Conservation (phyloP, 2,113 vertebrate species). For the Hypocryptadius cinnamomeus region DNA sequence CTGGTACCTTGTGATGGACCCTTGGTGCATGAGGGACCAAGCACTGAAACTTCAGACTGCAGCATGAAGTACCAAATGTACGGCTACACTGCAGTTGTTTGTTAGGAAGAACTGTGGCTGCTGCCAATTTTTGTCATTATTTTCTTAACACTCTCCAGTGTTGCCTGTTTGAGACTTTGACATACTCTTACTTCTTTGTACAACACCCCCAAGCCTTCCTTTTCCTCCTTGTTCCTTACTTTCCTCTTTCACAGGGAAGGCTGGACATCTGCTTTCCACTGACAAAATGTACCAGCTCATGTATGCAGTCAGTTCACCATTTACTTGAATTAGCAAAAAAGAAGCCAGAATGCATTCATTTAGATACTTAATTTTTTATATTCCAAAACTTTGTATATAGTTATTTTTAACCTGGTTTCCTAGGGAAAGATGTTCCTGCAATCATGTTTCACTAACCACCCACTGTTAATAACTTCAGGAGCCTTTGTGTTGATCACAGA, state of each 20-base stretch:
- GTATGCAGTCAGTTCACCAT: background rate
- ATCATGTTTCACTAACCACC: conserved; percentile 35
- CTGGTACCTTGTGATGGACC: background rate
- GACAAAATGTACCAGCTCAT: background rate
- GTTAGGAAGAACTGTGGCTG: background rate
- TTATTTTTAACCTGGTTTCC: conserved; percentile 45
- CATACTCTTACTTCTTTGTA: background rate
- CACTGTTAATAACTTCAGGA: conserved; percentile 24
- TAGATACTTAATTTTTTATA: conserved; percentile 16
- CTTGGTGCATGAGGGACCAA: background rate
- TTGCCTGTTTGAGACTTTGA: background rate
- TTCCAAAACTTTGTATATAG: background rate
- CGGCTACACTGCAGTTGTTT: background rate
- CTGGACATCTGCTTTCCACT: background rate
- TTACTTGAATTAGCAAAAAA: conserved; percentile 11
- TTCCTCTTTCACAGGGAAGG: background rate
- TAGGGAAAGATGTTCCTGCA: conserved; percentile 14
- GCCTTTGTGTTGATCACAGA: background rate
- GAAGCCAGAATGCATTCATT: background rate
- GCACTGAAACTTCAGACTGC: background rate
- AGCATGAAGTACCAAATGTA: background rate
- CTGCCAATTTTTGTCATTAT: background rate
- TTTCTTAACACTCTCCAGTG: background rate
- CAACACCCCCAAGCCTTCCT: background rate
- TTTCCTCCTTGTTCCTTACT: background rate